Conservation (phyloP, 2,113 vertebrate genomes). For the Neomonachus schauinslandi region DNA sequence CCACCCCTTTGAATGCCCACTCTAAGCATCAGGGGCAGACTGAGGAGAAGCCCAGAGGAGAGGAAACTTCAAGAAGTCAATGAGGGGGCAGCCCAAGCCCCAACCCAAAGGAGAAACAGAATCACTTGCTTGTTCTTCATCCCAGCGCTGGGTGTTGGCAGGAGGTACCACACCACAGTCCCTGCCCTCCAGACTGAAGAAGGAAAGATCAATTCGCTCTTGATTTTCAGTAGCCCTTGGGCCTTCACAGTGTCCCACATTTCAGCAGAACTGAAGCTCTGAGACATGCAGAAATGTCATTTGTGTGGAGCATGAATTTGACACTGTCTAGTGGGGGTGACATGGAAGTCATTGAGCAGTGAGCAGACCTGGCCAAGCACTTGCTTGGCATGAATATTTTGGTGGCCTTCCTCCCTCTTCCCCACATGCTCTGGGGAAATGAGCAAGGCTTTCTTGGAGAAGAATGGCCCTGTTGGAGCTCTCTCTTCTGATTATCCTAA, state of each 20-base stretch:
- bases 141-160: rapidly evolving
- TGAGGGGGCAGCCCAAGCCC: neutral
- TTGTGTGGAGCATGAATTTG: neutral
- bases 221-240: no score
- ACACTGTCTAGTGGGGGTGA: no score
- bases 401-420: neutral
- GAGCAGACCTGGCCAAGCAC: neutral
- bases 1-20: no score
- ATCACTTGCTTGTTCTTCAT: neutral
- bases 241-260: neutral
- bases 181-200: rapidly evolving
- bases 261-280: neutral
- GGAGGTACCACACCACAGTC: neutral
- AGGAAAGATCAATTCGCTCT: neutral
- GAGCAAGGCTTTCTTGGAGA: neutral
- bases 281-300: neutral
- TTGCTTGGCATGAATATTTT: rapidly evolving
- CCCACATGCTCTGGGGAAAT: no score
- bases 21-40: neutral
- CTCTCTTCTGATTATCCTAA: neutral
- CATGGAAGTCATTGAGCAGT: rapidly evolving
- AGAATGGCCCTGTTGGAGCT: neutral
- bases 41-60: neutral
- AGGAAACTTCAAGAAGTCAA: neutral
- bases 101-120: neutral